These are phyloP conservation scores for Trachelipus rathkii DNA, from an alignment of 1,140 invertebrate genomes.

Conservation along the genomic window DNA sequence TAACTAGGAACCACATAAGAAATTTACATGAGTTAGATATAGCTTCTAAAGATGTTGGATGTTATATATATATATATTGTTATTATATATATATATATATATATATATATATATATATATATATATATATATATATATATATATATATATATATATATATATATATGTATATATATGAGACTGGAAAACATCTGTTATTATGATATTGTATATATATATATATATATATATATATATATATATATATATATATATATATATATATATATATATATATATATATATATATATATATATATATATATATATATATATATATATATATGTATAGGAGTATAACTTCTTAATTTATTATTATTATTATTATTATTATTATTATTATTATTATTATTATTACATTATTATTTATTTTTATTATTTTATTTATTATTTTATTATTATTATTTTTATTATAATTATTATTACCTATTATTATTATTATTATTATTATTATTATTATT, in stretches of 20 bases:
- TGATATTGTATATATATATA: too few relatives aligned
- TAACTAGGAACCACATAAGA: background rate
- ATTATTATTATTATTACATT: too few relatives aligned
- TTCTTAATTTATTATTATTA: too few relatives aligned
- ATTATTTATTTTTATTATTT: background rate
- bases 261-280: slow-evolving; percentile 15
- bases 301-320: too few relatives aligned
- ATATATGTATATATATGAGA: background rate
- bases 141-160: background rate
- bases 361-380: too few relatives aligned
- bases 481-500: background rate
- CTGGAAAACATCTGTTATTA: background rate
- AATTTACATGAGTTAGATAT: background rate
- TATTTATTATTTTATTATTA: background rate
- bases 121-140: background rate
- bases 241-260: slow-evolving; percentile 14
- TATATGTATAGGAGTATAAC: too few relatives aligned
- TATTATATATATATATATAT: too few relatives aligned
- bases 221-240: slow-evolving; percentile 5
- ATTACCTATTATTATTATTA: too few relatives aligned
- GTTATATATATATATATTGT: too few relatives aligned
- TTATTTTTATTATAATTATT: background rate
- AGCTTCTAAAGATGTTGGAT: background rate
- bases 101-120: slow-evolving; percentile 5
- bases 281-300: slow-evolving; percentile 7